Evolutionary conservation across 2,888 invertebrate species (phyloP), one percentile per base, ranked within the genome.

Genomic region (Halictus quadricinctus): DNA sequence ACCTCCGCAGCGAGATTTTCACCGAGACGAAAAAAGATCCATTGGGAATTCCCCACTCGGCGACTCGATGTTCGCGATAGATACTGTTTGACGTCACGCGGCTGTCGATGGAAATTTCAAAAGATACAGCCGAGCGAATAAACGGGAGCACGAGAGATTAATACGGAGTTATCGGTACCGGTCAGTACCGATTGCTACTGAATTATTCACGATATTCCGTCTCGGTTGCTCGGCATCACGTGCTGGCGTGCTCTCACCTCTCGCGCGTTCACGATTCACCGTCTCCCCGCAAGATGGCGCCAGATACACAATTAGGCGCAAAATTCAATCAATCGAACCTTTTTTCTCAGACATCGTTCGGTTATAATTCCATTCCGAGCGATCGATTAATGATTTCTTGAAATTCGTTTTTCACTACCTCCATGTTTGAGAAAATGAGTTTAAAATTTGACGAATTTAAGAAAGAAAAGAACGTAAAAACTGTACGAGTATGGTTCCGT

Each of bases 121-220:
- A 48, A 73, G 72, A 73, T 21, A 48, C 25, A 7, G 13, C 15
- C 29, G 13, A 54, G 2, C 13, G 50, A 21, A 54, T 12, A 29
- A 64, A 48, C 48, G 29, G 3, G n/a, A n/a, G 12, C 36, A 6
- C 2, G 1, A 1, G 50, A 70, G 46, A 70, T 36, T 29, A 7
- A 69, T 15, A 48, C 13, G 58, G 43, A 83, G 29, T 41, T 54
- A 78, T 79, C 60, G 21, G 66, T 83, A 58, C 78, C 66, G 76
- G 18, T 80, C 46, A 80, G 66, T 73, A 73, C 64, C 29, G n/a
- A 70, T 76, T 70, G 48, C 43, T 60, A 60, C 75, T 75, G 74
- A 85, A 75, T 74, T 72, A 66, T 75, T 80, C 77, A 74, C 69
- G 72, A 64, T 72, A 72, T 72, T 66, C 64, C 6, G 18, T 75